phyloP scores from a whole-genome alignment of 2,888 invertebrate species.

The Malthinus seriepunctatus region DNA sequence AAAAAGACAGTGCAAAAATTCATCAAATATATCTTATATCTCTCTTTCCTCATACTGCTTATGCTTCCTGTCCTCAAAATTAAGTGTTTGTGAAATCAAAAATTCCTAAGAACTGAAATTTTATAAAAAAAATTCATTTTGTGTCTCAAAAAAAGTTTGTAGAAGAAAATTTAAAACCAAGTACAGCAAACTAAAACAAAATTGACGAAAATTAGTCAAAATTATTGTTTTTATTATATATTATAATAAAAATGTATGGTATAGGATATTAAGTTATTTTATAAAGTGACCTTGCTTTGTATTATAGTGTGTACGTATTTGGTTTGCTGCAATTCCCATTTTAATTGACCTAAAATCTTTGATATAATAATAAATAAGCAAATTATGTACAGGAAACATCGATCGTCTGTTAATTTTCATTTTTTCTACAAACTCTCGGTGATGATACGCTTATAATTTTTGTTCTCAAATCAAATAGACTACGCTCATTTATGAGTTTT shows the following conservation, averaged over 20 bases:
- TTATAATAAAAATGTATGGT: slow-evolving; percentile 44
- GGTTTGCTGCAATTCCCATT: slow-evolving; percentile 39
- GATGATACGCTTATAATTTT: slow-evolving; percentile 36
- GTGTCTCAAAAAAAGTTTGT: too few species aligned
- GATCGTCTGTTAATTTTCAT: slow-evolving; percentile 39
- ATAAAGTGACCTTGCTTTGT: slow-evolving; percentile 67
- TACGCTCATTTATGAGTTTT: slow-evolving; percentile 26
- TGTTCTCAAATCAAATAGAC: slow-evolving; percentile 28
- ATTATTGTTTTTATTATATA: slow-evolving; percentile 50
- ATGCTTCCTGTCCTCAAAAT: slow-evolving; percentile 27
- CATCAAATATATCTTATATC: slow-evolving; percentile 22
- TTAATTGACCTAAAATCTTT: slow-evolving; percentile 10
- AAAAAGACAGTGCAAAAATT: slow-evolving; percentile 23
- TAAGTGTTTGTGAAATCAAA: slow-evolving; percentile 4
- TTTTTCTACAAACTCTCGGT: slow-evolving; percentile 16
- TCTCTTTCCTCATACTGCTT: slow-evolving; percentile 27
- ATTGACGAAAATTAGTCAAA: slow-evolving; percentile 47
- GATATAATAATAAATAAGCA: slow-evolving; percentile 33
- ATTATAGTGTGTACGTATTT: slow-evolving; percentile 55
- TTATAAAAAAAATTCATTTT: too few species aligned
- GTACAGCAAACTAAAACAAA: slow-evolving; percentile 43
- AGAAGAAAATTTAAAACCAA: slow-evolving; percentile 29
- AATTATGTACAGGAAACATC: slow-evolving; percentile 45
- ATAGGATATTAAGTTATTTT: slow-evolving; percentile 63
- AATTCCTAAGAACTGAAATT: background rate